These are phyloP conservation scores for Paramisgurnus dabryanus DNA, from an alignment of 2,113 vertebrate genomes.

Conservation along the genomic window DNA sequence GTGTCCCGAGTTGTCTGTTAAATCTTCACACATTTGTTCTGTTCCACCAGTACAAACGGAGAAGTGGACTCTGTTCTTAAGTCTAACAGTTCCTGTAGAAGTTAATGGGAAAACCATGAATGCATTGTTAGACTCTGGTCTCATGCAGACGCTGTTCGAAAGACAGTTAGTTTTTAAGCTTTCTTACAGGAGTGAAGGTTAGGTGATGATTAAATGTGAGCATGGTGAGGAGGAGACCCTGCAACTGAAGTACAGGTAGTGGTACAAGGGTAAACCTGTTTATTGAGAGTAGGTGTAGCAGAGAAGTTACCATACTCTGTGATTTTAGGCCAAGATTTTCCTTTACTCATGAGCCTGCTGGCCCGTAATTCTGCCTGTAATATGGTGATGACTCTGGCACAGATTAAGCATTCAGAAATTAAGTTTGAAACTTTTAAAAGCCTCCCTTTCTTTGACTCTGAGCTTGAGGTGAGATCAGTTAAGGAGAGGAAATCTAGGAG, in stretches of 20 bases:
- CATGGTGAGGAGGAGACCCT: not conserved
- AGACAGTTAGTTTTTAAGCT: not conserved
- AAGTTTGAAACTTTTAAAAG: too few relatives aligned
- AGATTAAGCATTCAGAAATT: not conserved
- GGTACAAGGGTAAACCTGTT: not conserved
- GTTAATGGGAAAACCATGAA: not conserved
- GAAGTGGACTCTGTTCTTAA: not conserved
- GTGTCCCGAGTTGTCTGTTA: not conserved
- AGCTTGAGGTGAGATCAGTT: not conserved
- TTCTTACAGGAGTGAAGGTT: not conserved
- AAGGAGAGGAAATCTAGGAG: not conserved
- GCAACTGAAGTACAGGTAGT: not conserved
- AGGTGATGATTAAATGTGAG: not conserved
- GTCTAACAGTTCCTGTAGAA: not conserved
- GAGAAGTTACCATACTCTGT: not conserved
- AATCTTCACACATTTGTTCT: not conserved
- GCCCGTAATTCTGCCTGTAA: not conserved
- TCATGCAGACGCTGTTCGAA: not conserved
- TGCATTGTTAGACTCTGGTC: not conserved
- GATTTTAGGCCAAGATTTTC: conserved; percentile 1
- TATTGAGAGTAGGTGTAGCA: not conserved
- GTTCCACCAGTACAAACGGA: not conserved
- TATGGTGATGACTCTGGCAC: not conserved
- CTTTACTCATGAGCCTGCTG: not conserved
- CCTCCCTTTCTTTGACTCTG: too few relatives aligned